These are phyloP conservation scores for Lytechinus pictus DNA, from an alignment of 35 echinoderm and acorn worm genomes.

Conservation along the genomic window DNA sequence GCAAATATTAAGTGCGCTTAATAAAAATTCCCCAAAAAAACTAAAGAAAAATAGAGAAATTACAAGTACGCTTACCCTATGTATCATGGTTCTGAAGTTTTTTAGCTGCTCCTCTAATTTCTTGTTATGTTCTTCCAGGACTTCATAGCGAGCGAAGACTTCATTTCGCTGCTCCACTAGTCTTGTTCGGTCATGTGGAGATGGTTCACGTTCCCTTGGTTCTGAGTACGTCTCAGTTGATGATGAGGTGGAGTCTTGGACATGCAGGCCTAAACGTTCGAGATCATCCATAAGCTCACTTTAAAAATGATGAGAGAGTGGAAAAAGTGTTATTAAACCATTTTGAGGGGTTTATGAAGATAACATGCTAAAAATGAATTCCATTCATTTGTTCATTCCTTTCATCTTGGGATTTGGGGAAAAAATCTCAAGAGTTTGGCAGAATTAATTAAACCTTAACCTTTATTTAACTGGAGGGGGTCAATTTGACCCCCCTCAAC, in stretches of 20 bases:
- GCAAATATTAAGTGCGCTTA: too few relatives aligned
- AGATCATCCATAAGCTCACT: conserved; percentile 61
- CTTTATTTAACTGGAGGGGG: too few relatives aligned
- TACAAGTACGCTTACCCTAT: background rate
- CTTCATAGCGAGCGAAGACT: conserved; percentile 72
- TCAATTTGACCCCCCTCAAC: too few relatives aligned
- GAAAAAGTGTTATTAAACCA: background rate
- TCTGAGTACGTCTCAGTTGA: background rate
- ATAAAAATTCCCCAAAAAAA: too few relatives aligned
- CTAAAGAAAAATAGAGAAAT: too few relatives aligned
- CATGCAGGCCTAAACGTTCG: background rate
- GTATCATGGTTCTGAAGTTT: conserved; percentile 57
- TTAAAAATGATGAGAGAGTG: background rate
- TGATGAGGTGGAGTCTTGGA: background rate
- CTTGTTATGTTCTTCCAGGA: conserved; percentile 84
- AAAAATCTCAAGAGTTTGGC: too few relatives aligned
- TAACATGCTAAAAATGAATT: too few relatives aligned
- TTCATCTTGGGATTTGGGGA: too few relatives aligned
- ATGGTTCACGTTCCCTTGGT: conserved; percentile 26
- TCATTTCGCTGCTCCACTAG: conserved; percentile 55
- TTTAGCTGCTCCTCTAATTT: conserved; percentile 65
- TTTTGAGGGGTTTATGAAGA: background rate
- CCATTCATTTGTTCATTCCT: too few relatives aligned
- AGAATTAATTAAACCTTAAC: too few relatives aligned
- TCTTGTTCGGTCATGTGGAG: background rate